These are phyloP conservation scores for Petaurus breviceps DNA, from an alignment of 2,113 vertebrate species.

Conservation along the genomic window DNA sequence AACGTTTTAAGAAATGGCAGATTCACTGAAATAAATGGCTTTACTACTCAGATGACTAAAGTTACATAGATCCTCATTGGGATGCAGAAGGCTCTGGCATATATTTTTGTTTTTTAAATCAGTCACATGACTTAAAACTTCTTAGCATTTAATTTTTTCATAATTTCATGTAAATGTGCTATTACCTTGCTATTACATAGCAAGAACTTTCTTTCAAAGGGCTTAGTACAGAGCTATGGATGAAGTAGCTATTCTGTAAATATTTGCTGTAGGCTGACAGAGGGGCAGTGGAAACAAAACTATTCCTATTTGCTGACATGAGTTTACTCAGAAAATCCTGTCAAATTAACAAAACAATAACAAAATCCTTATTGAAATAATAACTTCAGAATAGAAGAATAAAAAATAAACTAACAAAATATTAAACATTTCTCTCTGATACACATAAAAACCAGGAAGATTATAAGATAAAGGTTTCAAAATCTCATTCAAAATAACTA, in stretches of 20 bases:
- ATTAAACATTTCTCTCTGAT: no score
- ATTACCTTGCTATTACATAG: not conserved
- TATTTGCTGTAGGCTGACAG: not conserved
- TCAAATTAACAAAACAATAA: no score
- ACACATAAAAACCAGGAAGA: no score
- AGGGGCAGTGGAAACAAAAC: not conserved
- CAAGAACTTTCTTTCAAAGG: not conserved
- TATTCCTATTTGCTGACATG: not conserved
- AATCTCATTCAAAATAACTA: not conserved
- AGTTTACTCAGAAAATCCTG: not conserved
- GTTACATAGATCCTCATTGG: not conserved
- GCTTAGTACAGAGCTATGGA: not conserved
- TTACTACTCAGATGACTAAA: no score
- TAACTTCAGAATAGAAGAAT: not conserved
- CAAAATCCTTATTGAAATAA: not conserved
- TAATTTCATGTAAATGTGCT: not conserved
- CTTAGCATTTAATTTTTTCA: not conserved
- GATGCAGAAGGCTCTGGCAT: not conserved
- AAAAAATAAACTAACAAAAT: not conserved
- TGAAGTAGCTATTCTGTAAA: not conserved
- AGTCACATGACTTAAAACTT: not conserved
- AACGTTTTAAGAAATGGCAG: slow-evolving; percentile 8
- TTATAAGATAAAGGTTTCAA: no score
- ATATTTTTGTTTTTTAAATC: not conserved
- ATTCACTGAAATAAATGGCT: not conserved